These are phyloP conservation scores for Aurelia coerulea DNA, from an alignment of 30 jellyfish, hydroid and myxozoan genomes.

Conservation along the genomic window DNA sequence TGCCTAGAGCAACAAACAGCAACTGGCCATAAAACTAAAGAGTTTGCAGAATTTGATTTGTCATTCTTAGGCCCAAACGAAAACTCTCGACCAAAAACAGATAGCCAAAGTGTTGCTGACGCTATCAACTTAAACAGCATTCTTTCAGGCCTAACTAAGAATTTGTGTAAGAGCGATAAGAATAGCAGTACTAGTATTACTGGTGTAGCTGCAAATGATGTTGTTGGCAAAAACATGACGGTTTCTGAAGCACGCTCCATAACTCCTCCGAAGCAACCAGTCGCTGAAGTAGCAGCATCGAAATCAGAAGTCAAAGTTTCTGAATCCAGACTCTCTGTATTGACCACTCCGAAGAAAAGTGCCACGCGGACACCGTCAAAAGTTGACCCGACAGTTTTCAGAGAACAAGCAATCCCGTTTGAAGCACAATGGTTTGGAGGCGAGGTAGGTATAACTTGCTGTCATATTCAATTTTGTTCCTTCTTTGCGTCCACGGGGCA, in stretches of 20 bases:
- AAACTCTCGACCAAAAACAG: conserved; percentile 9
- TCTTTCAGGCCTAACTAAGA: conserved; percentile 66
- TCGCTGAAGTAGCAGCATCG: not conserved
- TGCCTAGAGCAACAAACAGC: not conserved
- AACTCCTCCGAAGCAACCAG: conserved; percentile 1
- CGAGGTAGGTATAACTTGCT: conserved; percentile 41
- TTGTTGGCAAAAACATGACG: not conserved
- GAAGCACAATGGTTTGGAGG: conserved; percentile 75
- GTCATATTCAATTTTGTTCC: not conserved
- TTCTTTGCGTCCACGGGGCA: no score
- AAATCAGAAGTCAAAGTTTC: not conserved
- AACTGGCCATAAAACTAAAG: not conserved
- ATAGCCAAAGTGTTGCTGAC: conserved; percentile 18
- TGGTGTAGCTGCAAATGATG: not conserved
- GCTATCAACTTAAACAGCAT: conserved; percentile 45
- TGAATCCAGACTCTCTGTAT: conserved; percentile 36
- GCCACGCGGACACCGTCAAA: conserved; percentile 64
- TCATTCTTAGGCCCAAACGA: conserved; percentile 51
- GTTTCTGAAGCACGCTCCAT: not conserved
- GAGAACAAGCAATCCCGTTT: conserved; percentile 41
- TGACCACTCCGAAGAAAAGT: conserved; percentile 65
- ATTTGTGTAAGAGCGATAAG: conserved; percentile 29
- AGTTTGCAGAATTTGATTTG: conserved; percentile 36
- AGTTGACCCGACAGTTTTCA: conserved; percentile 16
- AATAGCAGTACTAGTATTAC: not conserved